Conservation (phyloP, 2,113 vertebrate genomes). For the Limanda limanda region DNA sequence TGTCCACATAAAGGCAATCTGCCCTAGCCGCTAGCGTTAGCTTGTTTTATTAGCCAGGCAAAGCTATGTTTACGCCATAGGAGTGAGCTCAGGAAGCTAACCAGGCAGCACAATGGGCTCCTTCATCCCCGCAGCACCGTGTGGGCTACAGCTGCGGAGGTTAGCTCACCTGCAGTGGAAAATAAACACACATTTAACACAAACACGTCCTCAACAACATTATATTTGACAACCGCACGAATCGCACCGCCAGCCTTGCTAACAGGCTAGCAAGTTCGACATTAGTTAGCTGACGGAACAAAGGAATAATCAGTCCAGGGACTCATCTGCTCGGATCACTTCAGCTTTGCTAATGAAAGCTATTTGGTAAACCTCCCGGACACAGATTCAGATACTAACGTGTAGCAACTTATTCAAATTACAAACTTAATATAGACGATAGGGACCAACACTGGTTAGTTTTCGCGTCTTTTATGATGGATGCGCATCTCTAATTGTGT, state of each 20-base stretch:
- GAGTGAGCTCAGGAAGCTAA: slow-evolving; percentile 37
- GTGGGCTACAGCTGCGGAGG: not conserved
- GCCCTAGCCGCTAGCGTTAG: slow-evolving; percentile 53
- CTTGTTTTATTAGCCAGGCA: slow-evolving; percentile 48
- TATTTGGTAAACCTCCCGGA: not conserved
- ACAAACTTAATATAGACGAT: not conserved
- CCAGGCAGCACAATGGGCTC: slow-evolving; percentile 31
- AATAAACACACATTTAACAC: not conserved
- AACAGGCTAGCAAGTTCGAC: slow-evolving; percentile 66
- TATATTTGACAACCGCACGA: slow-evolving; percentile 1
- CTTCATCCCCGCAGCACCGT: slow-evolving; percentile 9
- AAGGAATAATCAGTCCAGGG: slow-evolving; percentile 77
- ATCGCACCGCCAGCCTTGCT: slow-evolving; percentile 31
- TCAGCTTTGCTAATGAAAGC: slow-evolving; percentile 9
- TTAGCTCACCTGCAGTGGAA: not conserved
- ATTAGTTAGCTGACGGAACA: slow-evolving; percentile 77
- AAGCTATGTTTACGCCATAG: slow-evolving; percentile 70
- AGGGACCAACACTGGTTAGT: not conserved
- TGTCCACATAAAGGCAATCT: slow-evolving; percentile 34
- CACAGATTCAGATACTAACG: not conserved
- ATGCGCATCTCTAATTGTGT: not conserved
- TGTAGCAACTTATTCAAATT: not conserved
- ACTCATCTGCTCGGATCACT: slow-evolving; percentile 52
- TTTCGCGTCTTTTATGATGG: not conserved
- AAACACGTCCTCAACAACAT: not conserved